Conservation (phyloP, 2,797 vertebrate genomes). For the Etheostoma nigrum region DNA sequence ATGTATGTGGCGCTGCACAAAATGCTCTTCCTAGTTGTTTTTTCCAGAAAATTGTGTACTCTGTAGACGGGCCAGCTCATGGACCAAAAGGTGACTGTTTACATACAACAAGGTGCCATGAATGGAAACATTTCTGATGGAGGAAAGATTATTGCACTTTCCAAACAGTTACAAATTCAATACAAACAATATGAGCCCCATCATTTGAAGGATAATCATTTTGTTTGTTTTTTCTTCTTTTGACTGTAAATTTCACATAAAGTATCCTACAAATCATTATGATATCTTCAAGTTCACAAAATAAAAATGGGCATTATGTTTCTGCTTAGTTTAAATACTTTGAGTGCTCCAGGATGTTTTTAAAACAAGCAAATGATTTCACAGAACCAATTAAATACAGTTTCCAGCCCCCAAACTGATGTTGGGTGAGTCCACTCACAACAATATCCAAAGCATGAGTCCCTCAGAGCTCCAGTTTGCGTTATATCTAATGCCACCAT, state of each 20-base stretch:
- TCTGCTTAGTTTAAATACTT: conserved; percentile 10
- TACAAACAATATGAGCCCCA: conserved; percentile 10
- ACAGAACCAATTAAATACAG: conserved; percentile 16
- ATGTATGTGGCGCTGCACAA: conserved; percentile 2
- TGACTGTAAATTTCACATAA: conserved; percentile 32
- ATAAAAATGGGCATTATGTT: conserved; percentile 13
- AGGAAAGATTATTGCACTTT: conserved; percentile 47
- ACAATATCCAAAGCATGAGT: conserved; percentile 2
- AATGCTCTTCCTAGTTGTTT: conserved; percentile 27
- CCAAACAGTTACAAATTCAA: conserved; percentile 15
- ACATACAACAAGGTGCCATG: conserved; percentile 57
- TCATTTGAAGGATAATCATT: conserved; percentile 17
- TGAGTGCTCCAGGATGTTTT: not conserved
- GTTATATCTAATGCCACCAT: conserved; percentile 33
- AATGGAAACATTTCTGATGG: conserved; percentile 40
- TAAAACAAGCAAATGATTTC: conserved; percentile 12
- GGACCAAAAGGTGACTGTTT: conserved; percentile 72
- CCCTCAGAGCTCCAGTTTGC: conserved; percentile 23
- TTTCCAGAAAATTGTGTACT: conserved; percentile 29
- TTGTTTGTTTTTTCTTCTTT: not conserved
- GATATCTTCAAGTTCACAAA: conserved; percentile 18
- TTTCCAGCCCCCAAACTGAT: not conserved
- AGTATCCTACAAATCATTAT: conserved; percentile 11
- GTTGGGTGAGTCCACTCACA: not conserved
- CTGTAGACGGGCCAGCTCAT: conserved; percentile 43